phyloP scores from a whole-genome alignment of 2,888 invertebrate genomes.

The Sminthurinus aureus region DNA sequence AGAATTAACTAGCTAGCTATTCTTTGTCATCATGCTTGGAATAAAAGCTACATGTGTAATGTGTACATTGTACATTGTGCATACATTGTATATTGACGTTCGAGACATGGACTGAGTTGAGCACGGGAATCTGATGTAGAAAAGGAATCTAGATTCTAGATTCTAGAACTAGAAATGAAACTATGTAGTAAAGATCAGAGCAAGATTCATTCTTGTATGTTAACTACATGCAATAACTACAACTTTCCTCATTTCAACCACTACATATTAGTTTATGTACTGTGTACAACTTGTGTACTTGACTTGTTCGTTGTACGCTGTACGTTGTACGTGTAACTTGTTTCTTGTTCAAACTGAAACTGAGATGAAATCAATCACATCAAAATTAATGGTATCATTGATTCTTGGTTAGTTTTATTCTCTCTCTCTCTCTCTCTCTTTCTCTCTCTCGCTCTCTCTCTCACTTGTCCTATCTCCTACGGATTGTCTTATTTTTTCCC shows the following conservation, averaged over 20 bases:
- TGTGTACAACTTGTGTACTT: background rate
- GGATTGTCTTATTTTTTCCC: background rate
- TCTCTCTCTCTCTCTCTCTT: slow-evolving; percentile 1
- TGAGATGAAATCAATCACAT: slow-evolving; percentile 31
- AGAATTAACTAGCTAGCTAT: background rate
- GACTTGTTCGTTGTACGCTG: background rate
- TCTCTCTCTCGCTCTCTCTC: slow-evolving; percentile 2
- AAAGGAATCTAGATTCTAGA: too few relatives aligned
- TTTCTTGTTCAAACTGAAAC: background rate
- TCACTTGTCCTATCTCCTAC: background rate
- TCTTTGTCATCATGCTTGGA: background rate
- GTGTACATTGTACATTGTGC: too few relatives aligned
- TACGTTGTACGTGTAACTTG: too few relatives aligned
- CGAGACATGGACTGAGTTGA: background rate
- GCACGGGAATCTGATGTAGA: background rate
- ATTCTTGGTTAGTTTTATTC: slow-evolving; percentile 9
- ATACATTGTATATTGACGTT: background rate
- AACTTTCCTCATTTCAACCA: background rate
- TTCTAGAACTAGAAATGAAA: background rate
- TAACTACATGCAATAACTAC: background rate
- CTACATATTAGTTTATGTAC: background rate
- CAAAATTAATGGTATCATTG: slow-evolving; percentile 33
- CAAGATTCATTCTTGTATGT: background rate
- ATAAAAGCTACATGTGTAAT: too few relatives aligned
- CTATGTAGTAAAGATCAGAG: slow-evolving; percentile 1